Evolutionary conservation across 2,797 vertebrate genomes (phyloP), one percentile per base, ranked within the genome.

Genomic region (Bryconaethiops microstoma): DNA sequence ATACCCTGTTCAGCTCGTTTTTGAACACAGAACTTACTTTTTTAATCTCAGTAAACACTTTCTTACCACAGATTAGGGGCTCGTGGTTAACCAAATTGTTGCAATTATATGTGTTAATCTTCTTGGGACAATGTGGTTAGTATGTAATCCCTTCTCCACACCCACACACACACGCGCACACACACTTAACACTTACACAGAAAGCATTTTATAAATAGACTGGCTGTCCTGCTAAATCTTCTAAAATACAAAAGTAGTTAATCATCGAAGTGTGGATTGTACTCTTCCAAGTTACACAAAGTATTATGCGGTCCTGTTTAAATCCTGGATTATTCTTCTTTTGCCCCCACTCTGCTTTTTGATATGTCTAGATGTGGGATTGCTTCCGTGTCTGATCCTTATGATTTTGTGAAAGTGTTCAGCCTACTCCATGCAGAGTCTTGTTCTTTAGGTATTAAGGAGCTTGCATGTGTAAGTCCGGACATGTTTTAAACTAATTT

Each of bases 61-160:
- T 85, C 87, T 88, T 82, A 86, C 80, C 84, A 55, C 85, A 90
- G 90, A 91, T 91, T 91, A 92, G 79, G 80, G 40, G 82, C 80
- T 89, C 75, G 90, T 90, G 87, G 88, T 91, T 90, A 89, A 90
- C 78, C 88, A 90, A 92, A 91, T 88, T 89, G 65, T 87, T 88
- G 79, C 83, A 88, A 84, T 90, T 87, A 85, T 85, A 82, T 88
- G 86, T 88, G 84, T 89, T 89, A 89, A 78, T 89, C 86, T 77
- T 29, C 64, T 82, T 79, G 86, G 40, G 70, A 79, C 60, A 81
- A 83, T 82, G 77, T 81, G 82, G 50, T 76, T 86, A 78, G 86
- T 79, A 25, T 70, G 16, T 50, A 23, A 60, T 60, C 25, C 40
- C 40, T 60, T 60, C 23, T 23, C 60, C 80, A 75, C 50, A 52